Conservation (phyloP, 30 jellyfish, hydroid and myxozoan genomes). For the Aurelia coerulea region DNA sequence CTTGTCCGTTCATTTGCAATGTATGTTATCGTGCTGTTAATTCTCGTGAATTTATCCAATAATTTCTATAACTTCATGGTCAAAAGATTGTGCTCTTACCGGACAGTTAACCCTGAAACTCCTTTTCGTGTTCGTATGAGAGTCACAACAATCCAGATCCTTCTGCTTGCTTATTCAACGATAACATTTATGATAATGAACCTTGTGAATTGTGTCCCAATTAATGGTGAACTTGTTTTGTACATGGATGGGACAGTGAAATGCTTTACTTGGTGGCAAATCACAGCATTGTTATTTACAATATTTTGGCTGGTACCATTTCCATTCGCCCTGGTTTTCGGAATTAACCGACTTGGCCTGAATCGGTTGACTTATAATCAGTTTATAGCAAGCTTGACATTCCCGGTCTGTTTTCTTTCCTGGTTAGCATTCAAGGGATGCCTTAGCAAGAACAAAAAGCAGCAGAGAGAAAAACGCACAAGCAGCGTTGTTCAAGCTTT, state of each 20-base stretch:
- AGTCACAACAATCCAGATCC: constrained; percentile 89
- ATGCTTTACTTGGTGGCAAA: constrained; percentile 94
- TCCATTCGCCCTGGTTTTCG: constrained; percentile 79
- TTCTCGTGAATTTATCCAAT: constrained; percentile 41
- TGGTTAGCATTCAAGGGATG: constrained; percentile 28
- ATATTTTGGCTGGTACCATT: constrained; percentile 89
- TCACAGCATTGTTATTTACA: constrained; percentile 41
- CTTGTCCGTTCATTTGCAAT: constrained; percentile 80
- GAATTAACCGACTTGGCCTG: constrained; percentile 46
- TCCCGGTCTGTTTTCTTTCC: constrained; percentile 64
- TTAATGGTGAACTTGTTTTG: constrained; percentile 63
- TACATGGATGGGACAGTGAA: constrained; percentile 89
- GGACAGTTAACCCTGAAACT: background rate
- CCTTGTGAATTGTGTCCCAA: constrained; percentile 84
- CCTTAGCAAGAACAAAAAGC: background rate
- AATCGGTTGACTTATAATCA: constrained; percentile 43
- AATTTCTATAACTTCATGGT: background rate
- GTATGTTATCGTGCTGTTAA: constrained; percentile 71
- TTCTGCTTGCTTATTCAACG: constrained; percentile 88
- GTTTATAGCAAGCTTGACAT: constrained; percentile 73
- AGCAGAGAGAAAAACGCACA: background rate
- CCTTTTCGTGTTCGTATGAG: constrained; percentile 78
- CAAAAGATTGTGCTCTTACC: background rate
- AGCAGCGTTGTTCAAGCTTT: background rate
- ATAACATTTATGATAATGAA: constrained; percentile 75